Evolutionary conservation across 2,888 invertebrate genomes (phyloP).

Genomic region (Allygus modestus): DNA sequence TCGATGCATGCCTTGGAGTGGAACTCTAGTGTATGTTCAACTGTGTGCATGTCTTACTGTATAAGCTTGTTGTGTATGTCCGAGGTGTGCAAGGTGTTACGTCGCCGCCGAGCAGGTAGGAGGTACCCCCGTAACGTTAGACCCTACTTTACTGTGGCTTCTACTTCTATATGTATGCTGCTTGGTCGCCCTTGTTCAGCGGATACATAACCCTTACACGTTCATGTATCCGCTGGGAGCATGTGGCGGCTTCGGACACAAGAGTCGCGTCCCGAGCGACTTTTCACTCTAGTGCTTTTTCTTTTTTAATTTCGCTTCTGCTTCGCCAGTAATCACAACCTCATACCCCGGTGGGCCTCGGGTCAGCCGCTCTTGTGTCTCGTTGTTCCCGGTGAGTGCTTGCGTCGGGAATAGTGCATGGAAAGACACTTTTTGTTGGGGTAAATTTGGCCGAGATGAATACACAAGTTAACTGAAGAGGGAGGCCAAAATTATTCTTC

Average conservation of each 20-base stretch:
- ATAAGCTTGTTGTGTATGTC: too few relatives aligned
- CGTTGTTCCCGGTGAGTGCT: neutral
- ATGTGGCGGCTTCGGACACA: slow-evolving; percentile 40
- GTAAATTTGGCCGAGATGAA: too few relatives aligned
- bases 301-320: slow-evolving; percentile 49
- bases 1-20: too few relatives aligned
- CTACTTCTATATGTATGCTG: slow-evolving; percentile 7
- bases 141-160: slow-evolving; percentile 48
- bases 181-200: slow-evolving; percentile 7
- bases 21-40: too few relatives aligned
- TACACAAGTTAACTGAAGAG: too few relatives aligned
- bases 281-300: slow-evolving; percentile 3
- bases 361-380: slow-evolving; percentile 46
- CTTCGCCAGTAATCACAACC: slow-evolving; percentile 25
- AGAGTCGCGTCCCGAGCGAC: slow-evolving; percentile 29
- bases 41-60: too few relatives aligned
- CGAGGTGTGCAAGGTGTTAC: too few relatives aligned
- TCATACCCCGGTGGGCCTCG: neutral
- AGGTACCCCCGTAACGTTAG: slow-evolving; percentile 42
- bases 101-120: slow-evolving; percentile 26
- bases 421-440: neutral
- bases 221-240: neutral
- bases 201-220: neutral
- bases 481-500: too few relatives aligned
- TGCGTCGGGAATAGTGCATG: neutral